phyloP scores from a whole-genome alignment of 2,113 vertebrate genomes.

The Corynorhinus townsendii region DNA sequence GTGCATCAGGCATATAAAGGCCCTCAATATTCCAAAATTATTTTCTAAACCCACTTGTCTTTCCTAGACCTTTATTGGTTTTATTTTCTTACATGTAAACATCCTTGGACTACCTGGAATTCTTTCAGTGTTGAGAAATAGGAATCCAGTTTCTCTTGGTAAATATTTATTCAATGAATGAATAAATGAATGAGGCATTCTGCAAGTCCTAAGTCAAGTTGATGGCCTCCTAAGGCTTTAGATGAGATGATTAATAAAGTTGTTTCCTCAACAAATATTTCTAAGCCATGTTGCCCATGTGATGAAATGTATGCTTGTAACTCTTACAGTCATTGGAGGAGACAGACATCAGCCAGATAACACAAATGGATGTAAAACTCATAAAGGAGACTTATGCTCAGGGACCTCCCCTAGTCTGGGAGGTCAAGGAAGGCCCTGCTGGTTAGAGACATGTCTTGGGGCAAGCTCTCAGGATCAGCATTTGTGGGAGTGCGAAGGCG shows the following conservation, averaged over 20 bases:
- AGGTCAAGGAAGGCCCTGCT: background rate
- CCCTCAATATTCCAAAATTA: background rate
- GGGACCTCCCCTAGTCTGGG: background rate
- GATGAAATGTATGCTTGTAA: background rate
- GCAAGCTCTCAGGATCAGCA: background rate
- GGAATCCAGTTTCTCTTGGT: constrained; percentile 19
- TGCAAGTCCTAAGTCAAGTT: background rate
- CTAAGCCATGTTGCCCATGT: background rate
- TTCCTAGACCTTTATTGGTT: background rate
- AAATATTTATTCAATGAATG: constrained; percentile 48
- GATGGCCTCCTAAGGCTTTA: background rate
- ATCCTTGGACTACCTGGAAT: constrained; percentile 44
- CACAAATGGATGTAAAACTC: background rate
- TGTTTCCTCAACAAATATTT: constrained; percentile 35
- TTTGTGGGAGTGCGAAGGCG: too few relatives aligned
- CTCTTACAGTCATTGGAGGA: background rate
- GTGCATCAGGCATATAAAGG: background rate
- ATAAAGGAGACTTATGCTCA: background rate
- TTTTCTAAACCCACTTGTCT: background rate
- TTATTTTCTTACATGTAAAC: constrained; percentile 42
- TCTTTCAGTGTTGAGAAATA: constrained; percentile 27
- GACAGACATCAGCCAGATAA: background rate
- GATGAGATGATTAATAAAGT: background rate
- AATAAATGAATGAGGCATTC: background rate
- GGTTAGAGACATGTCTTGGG: background rate